These are phyloP conservation scores for Holothuria glaberrima DNA, from an alignment of 35 echinoderm and acorn worm species.

Conservation along the genomic window DNA sequence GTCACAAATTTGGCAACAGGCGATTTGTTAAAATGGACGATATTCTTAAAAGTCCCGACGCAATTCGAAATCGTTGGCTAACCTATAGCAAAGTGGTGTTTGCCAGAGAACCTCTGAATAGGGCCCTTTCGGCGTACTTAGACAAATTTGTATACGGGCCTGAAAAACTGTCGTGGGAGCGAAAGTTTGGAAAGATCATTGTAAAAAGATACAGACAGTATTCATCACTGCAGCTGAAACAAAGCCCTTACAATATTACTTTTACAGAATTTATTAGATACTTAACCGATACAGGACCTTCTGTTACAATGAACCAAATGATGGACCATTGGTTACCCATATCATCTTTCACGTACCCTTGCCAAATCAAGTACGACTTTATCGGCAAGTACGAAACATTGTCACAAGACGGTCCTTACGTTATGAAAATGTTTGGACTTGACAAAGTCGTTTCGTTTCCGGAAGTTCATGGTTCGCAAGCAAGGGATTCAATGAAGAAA, in stretches of 20 bases:
- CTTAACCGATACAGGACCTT: conserved; percentile 3
- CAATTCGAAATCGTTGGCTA: neutral
- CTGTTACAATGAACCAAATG: neutral
- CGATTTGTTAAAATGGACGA: conserved; percentile 35
- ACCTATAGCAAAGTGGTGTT: conserved; percentile 16
- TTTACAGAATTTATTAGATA: conserved; percentile 25
- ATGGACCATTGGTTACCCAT: conserved; percentile 50
- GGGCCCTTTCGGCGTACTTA: conserved; percentile 11
- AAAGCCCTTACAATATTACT: conserved; percentile 20
- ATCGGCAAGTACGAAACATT: conserved; percentile 43
- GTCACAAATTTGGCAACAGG: neutral
- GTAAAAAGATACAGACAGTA: conserved; percentile 6
- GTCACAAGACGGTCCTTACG: conserved; percentile 18
- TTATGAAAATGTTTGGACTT: conserved; percentile 29
- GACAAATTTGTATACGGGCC: conserved; percentile 27
- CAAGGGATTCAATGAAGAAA: neutral
- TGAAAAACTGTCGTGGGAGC: neutral
- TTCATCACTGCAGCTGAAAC: neutral
- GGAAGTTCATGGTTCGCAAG: conserved; percentile 32
- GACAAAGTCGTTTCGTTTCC: conserved; percentile 42
- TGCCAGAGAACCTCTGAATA: conserved; percentile 15
- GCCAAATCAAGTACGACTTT: conserved; percentile 27
- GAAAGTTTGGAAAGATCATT: conserved; percentile 5
- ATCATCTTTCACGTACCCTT: conserved; percentile 41
- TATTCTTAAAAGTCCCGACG: neutral